Evolutionary conservation across 2,797 vertebrate genomes (phyloP).

Genomic region (Linurgus olivaceus): DNA sequence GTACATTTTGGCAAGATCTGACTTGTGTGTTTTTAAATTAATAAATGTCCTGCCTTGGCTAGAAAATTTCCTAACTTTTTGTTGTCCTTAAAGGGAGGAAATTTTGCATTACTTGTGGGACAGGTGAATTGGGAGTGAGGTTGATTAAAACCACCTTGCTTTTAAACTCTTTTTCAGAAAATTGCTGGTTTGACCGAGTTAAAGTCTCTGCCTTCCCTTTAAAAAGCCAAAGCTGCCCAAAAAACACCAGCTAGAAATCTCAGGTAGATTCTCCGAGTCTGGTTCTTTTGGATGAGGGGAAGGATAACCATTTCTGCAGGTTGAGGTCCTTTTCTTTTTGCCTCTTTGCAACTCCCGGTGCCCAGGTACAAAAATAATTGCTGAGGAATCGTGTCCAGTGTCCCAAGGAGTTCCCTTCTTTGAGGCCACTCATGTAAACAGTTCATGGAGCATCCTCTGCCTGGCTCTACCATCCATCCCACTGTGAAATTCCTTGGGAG

Average conservation of each 20-base stretch:
- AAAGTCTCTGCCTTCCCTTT: neutral
- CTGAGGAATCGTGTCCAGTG: neutral
- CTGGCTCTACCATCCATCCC: fast-evolving
- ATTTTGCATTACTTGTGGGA: neutral
- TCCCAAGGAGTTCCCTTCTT: neutral
- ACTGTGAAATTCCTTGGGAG: neutral
- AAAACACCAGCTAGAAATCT: neutral
- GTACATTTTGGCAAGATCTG: neutral
- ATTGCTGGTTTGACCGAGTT: neutral
- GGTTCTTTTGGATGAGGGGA: neutral
- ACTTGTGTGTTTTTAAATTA: neutral
- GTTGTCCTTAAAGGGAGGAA: neutral
- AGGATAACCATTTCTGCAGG: neutral
- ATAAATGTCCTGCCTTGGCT: neutral
- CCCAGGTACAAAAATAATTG: fast-evolving
- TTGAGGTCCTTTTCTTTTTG: neutral
- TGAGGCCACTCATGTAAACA: neutral
- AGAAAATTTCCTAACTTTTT: neutral
- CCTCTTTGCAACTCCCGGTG: neutral
- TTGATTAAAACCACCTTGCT: neutral
- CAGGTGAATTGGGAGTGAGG: neutral
- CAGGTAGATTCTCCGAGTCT: neutral
- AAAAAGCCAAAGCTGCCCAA: neutral
- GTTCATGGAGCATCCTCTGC: neutral
- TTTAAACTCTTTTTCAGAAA: neutral